Base-by-base conservation (phyloP, 2,888 invertebrate species). In the Subacronicta megacephala region DNA sequence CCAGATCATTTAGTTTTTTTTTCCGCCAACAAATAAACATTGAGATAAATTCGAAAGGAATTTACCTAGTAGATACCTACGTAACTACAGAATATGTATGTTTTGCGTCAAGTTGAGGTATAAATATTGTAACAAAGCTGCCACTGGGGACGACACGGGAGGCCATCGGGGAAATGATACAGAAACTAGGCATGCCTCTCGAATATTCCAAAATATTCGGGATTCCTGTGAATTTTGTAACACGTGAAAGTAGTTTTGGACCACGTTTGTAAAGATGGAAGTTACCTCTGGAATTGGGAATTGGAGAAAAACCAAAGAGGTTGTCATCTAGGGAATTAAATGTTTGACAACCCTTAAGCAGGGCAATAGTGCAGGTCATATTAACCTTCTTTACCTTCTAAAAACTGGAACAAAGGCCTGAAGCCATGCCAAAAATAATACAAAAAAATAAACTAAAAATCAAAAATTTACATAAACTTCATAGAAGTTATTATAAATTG, bases 211-310 rank as follows among this genome's bases (percentile, higher is more conserved):
- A 68, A 70, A 58, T 52, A 44, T 58, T 56, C 62, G 55, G 71
- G 59, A 46, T 65, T 65, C 47, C 68, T 52, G 61, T 67, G 75
- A 75, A 75, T 75, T 73, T 75, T 75, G 60, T 71, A 67, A 68
- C 69, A 64, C 63, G 64, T 69, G 54, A 69, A 69, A 67, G 67
- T 69, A 69, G 67, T 67, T 66, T 66, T 37, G 37, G 43, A 54
- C 50, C 26, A 38, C 33, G 50, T 54, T 58, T 52, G 50, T 67
- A 56, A 43, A 50, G n/a, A 49, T 33, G 51, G 31, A 15, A 18
- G 13, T 23, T 51, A 29, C 40, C 46, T 53, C 40, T 42, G 45
- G 53, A 10, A 51, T 63, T 64, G 69, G 41, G 64, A 64, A 54
- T 68, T 54, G 44, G 51, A 33, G 62, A 55, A 51, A 57, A 62